Evolutionary conservation across 2,113 vertebrate genomes (phyloP).

Genomic region (Rutilus rutilus): DNA sequence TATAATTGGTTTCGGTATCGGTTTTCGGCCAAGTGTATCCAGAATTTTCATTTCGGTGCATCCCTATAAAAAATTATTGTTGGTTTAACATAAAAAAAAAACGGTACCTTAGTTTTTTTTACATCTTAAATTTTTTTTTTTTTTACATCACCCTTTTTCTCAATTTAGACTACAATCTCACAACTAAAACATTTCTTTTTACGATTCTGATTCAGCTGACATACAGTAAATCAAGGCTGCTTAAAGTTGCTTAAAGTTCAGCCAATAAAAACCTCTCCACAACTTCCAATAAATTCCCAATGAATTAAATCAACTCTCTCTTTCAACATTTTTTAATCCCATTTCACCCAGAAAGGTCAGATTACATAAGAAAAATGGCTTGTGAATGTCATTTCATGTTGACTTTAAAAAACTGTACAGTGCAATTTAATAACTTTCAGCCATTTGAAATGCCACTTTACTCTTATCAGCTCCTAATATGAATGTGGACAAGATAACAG

Average conservation of each 20-base stretch:
- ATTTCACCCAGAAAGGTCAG: slow-evolving; percentile 1
- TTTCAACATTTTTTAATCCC: not conserved
- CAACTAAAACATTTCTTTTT: not conserved
- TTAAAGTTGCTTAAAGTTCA: not conserved
- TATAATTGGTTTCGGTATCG: no score
- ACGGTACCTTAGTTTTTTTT: no score
- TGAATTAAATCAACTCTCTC: not conserved
- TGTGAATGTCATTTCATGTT: slow-evolving; percentile 1
- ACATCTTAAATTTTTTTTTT: no score
- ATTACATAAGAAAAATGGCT: slow-evolving; percentile 8
- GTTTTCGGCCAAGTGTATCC: no score
- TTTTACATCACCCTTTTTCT: no score
- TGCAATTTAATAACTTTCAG: slow-evolving; percentile 7
- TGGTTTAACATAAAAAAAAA: no score
- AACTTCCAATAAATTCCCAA: not conserved
- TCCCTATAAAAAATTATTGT: no score
- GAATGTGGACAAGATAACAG: slow-evolving; percentile 23
- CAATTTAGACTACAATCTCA: not conserved
- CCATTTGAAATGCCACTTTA: slow-evolving; percentile 12
- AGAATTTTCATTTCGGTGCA: no score
- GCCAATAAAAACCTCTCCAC: not conserved
- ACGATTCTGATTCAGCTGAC: not conserved
- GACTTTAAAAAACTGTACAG: not conserved
- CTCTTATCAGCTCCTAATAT: not conserved
- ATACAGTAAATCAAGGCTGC: not conserved